Conservation (phyloP, 2,797 vertebrate genomes). For the Aulostomus chinensis region DNA sequence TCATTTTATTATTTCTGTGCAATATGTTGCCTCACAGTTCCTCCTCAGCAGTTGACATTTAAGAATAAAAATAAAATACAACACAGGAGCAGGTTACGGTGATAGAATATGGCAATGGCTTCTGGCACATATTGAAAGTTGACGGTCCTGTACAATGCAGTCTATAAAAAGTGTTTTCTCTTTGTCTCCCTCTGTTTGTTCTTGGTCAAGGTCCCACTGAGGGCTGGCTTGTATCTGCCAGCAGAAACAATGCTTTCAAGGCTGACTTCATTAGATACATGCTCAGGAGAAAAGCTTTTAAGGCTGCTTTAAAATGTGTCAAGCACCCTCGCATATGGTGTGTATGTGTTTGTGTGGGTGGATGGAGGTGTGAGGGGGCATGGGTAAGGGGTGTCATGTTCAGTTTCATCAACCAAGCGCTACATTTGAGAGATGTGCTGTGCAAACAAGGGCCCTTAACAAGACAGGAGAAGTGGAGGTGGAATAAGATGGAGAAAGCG, state of each 20-base stretch:
- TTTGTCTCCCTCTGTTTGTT: slow-evolving; percentile 59
- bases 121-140: slow-evolving; percentile 64
- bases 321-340: slow-evolving; percentile 54
- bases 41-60: slow-evolving; percentile 53
- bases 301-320: slow-evolving; percentile 63
- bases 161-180: slow-evolving; percentile 61
- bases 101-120: slow-evolving; percentile 50
- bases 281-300: slow-evolving; percentile 67
- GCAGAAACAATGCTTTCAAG: slow-evolving; percentile 71
- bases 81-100: slow-evolving; percentile 24
- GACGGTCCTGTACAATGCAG: slow-evolving; percentile 53
- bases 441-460: slow-evolving; percentile 14
- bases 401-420: slow-evolving; percentile 48
- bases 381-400: slow-evolving; percentile 55
- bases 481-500: not conserved
- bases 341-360: slow-evolving; percentile 42
- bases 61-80: slow-evolving; percentile 56
- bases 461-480: slow-evolving; percentile 14
- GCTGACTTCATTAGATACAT: slow-evolving; percentile 74
- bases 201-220: slow-evolving; percentile 59
- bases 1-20: slow-evolving; percentile 42
- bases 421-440: slow-evolving; percentile 31
- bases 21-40: slow-evolving; percentile 27
- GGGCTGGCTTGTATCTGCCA: slow-evolving; percentile 58
- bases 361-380: slow-evolving; percentile 3